Evolutionary conservation across 2,888 invertebrate genomes (phyloP), one percentile per base, ranked within the genome.

Genomic region (Lydus trimaculatus): DNA sequence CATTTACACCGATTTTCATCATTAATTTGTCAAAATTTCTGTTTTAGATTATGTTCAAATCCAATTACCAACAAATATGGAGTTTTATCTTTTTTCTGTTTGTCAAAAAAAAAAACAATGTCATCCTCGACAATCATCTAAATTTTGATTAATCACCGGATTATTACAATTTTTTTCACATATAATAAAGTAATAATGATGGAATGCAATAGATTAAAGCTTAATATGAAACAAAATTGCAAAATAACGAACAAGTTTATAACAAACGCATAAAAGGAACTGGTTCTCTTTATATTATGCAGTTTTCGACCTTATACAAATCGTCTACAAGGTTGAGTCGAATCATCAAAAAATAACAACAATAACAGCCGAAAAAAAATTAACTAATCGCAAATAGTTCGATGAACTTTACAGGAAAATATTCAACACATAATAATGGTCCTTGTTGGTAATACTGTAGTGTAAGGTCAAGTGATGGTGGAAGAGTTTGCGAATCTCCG

Each of bases 251-350:
- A 67, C 72, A 67, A 71, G 67, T 65, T 71, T 43, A 17, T 43
- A 71, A 65, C 65, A 73, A 56, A 73, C 70, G n/a, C n/a, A 71
- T 72, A 72, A 71, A 72, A 72, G 62, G 67, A 73, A 75, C 75
- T 73, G 75, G 75, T 75, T 75, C 69, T 43, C 11, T 72, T 65
- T 56, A 64, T 71, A 64, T 71, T 70, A 65, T 72, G 74, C 74
- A 72, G 72, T 73, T 72, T 69, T 70, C 66, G 61, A 67, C 69
- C 70, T 72, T 73, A 70, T 67, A 60, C 56, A 59, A 58, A 63
- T 52, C 58, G 62, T 68, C 56, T 61, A 71, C 66, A 75, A 73
- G 67, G 72, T 62, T 66, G 69, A 68, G 71, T 66, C 60, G 65
- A 58, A 65, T 36, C 66, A 72, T 56, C 56, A 8, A 56, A 56